A percentile compares a stretch with the other conserved stretches of the same genome.
Evolutionary conservation across 2,113 vertebrate genomes (phyloP).

Genomic region (Myiagra hebetior): DNA sequence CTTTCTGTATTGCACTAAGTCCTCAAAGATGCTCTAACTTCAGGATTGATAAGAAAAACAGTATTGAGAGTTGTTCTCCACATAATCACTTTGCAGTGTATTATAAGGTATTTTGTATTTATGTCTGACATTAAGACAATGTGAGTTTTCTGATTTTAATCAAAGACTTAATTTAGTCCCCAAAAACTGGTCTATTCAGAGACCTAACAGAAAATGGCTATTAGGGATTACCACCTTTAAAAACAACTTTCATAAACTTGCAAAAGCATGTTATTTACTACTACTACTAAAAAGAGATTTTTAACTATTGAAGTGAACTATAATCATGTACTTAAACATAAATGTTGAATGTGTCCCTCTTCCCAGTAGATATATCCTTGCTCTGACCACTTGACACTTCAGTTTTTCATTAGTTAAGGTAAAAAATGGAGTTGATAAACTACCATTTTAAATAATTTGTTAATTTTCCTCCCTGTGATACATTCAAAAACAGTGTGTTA

Average conservation of each 20-base stretch:
- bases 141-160: neutral
- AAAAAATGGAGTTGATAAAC: neutral
- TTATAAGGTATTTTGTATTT: neutral
- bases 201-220: neutral
- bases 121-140: neutral
- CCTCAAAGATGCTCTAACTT: neutral
- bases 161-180: neutral
- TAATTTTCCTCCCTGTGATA: neutral
- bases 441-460: neutral
- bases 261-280: neutral
- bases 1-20: neutral
- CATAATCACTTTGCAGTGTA: neutral
- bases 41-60: neutral
- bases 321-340: neutral
- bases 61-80: neutral
- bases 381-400: neutral
- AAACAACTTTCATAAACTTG: neutral
- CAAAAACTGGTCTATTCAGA: neutral
- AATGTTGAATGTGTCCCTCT: neutral
- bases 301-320: neutral
- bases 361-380: neutral
- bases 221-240: neutral
- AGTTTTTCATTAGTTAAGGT: neutral
- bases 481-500: neutral
- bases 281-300: neutral